Evolutionary conservation across 2,888 invertebrate genomes (phyloP), one percentile per base, ranked within the genome.

Genomic region (Nemotelus pantherinus): DNA sequence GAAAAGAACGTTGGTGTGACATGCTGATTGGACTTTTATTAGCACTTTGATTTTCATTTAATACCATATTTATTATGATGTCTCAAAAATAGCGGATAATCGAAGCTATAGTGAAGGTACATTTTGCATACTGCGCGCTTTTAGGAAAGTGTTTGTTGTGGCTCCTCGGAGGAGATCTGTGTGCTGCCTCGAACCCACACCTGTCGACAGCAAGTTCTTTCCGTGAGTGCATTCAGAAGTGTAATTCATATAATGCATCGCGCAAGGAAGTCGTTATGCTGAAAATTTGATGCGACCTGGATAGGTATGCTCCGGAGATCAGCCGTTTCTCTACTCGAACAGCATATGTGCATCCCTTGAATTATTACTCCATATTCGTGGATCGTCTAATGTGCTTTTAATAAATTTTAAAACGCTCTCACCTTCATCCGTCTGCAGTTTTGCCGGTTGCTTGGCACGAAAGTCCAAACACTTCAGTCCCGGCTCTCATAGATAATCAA

Each of bases 391-490:
- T 57, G 53, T 68, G 45, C 55, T 68, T 77, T 77, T 77, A 58
- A 77, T 68, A 77, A 77, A 77, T 77, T 77, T 77, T 77, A 77
- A 77, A 77, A 39, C 63, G 47, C 39, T 48, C 9, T 41, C 6
- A 60, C 57, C 60, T 9, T 48, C 57, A 48, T 3, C 50, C 7
- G n/a, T 50, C 48, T 3, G 50, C 6, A 45, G 10, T 44, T 44
- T 41, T 3, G 6, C 25, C 7, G 53, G n/a, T 10, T 10, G n/a
- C 3, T 3, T 43, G 41, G 43, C 55, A 10, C 2, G 43, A n/a
- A 71, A 57, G 57, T 55, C 44, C 44, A 10, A 44, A 41, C 41
- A 43, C 65, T 10, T 65, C 65, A 6, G 4, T 6, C 43, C 43
- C 5, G 43, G 25, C 9, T 4, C 55, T 70, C 55, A 67, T 55